Conservation (phyloP, 64 coral and sea anemone genomes). For the Anthopleura sola region DNA sequence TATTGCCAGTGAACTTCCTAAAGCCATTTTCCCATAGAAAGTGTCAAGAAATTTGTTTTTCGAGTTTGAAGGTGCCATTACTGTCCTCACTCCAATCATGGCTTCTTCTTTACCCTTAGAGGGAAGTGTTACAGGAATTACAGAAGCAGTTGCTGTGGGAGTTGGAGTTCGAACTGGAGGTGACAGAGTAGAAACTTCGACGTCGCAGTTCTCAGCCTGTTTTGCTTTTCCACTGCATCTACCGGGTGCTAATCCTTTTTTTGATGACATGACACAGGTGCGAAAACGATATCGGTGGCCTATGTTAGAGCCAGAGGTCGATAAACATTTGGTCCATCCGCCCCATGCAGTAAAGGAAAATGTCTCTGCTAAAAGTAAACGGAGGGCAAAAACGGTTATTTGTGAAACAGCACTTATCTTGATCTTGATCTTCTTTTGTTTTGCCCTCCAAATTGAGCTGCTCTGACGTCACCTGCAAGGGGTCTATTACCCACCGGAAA, state of each 20-base stretch:
- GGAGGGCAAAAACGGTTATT: too few species aligned
- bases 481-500: too few species aligned
- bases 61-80: neutral
- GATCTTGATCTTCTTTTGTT: too few species aligned
- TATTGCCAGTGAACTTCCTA: constrained; percentile 11
- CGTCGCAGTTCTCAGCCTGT: neutral
- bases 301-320: neutral
- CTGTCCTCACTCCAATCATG: neutral
- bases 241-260: neutral
- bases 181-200: neutral
- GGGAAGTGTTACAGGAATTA: too few species aligned
- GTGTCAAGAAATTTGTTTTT: neutral
- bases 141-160: neutral
- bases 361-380: neutral
- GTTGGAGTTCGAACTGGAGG: neutral
- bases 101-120: too few species aligned
- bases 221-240: neutral
- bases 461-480: too few species aligned
- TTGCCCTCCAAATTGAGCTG: too few species aligned
- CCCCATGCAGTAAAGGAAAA: neutral
- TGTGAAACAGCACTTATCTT: too few species aligned
- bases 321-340: neutral
- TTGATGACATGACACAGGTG: neutral
- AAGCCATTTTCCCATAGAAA: constrained; percentile 19
- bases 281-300: neutral